Evolutionary conservation across 2,888 invertebrate genomes (phyloP).

Genomic region (Cremastinae sp.): DNA sequence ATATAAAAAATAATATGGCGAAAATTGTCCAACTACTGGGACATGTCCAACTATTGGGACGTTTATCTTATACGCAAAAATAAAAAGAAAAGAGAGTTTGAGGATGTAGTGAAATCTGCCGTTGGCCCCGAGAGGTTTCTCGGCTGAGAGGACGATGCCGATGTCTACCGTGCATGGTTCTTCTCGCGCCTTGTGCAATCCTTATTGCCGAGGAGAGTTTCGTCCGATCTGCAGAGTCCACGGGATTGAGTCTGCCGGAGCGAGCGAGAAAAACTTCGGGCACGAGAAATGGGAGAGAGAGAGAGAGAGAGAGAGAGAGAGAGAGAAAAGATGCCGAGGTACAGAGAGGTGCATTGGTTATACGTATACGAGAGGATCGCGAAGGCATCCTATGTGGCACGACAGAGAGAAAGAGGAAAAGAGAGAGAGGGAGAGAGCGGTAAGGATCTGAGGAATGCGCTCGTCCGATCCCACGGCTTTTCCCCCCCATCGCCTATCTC

Average conservation of each 20-base stretch:
- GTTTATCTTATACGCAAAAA: too few species aligned
- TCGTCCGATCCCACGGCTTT: conserved; percentile 80
- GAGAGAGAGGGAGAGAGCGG: conserved; percentile 60
- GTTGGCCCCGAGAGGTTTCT: conserved; percentile 45
- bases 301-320: conserved; percentile 59
- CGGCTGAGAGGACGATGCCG: conserved; percentile 41
- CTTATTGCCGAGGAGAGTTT: conserved; percentile 44
- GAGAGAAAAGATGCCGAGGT: conserved; percentile 60
- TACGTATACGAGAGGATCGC: conserved; percentile 53
- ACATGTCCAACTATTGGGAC: too few species aligned
- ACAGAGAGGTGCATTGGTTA: too few species aligned
- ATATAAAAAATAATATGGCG: too few species aligned
- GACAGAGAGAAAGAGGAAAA: conserved; percentile 37
- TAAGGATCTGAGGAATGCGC: conserved; percentile 78
- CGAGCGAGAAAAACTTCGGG: conserved; percentile 45
- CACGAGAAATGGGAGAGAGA: conserved; percentile 51
- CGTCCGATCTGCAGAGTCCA: conserved; percentile 42
- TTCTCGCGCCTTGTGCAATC: conserved; percentile 56
- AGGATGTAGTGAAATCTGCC: conserved; percentile 36
- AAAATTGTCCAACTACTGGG: too few species aligned
- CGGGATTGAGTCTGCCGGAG: conserved; percentile 19
- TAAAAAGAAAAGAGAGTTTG: conserved; percentile 26
- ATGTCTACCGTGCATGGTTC: conserved; percentile 45
- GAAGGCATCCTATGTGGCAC: conserved; percentile 74
- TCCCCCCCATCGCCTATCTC: conserved; percentile 65